Evolutionary conservation across 1,140 invertebrate species (phyloP).

Genomic region (Cephus cinctus): DNA sequence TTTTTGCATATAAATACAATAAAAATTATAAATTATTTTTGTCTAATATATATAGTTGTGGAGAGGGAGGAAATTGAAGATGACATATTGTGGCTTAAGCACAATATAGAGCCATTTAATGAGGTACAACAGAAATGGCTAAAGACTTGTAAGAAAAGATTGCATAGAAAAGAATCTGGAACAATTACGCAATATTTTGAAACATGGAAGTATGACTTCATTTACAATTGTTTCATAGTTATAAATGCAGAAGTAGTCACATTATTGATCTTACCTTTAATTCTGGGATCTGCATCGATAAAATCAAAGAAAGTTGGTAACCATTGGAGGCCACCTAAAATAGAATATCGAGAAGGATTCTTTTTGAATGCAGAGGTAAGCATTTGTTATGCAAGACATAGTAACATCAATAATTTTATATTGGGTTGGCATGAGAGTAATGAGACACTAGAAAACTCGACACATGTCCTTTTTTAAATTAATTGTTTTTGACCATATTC

Average conservation of each 20-base stretch:
- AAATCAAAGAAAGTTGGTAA: neutral
- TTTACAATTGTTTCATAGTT: neutral
- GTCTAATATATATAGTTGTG: too few relatives aligned
- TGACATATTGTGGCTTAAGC: neutral
- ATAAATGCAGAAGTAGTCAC: neutral
- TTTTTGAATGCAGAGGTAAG: constrained; percentile 2
- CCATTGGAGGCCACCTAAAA: constrained; percentile 1
- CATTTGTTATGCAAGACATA: neutral
- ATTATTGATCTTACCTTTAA: neutral
- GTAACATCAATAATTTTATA: neutral
- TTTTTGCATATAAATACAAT: too few relatives aligned
- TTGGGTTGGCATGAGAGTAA: too few relatives aligned
- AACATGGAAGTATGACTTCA: neutral
- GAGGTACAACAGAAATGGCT: neutral
- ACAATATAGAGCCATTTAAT: neutral
- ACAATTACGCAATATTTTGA: neutral
- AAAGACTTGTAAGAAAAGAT: neutral
- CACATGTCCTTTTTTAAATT: too few relatives aligned
- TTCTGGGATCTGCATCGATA: neutral
- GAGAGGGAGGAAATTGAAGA: too few relatives aligned
- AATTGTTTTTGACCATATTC: too few relatives aligned
- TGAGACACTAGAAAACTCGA: too few relatives aligned
- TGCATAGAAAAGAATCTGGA: neutral
- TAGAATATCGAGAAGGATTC: neutral
- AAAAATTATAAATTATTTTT: too few relatives aligned